Conservation (phyloP, 2,888 invertebrate species). For the Chloroclysta siterata region DNA sequence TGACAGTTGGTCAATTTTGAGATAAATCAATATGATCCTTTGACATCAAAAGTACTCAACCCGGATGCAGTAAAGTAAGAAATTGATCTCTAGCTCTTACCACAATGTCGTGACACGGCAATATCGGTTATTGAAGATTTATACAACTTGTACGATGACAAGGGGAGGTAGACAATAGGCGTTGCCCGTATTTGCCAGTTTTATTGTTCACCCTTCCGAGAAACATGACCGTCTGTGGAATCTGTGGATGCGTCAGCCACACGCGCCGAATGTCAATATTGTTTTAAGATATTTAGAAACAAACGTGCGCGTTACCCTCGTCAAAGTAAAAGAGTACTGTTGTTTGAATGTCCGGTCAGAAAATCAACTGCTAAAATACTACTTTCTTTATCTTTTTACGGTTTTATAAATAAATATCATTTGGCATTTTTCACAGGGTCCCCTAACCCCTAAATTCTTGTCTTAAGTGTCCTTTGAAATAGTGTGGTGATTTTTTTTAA, state of each 20-base stretch:
- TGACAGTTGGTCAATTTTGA: too few species aligned
- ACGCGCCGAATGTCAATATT: slow-evolving; percentile 27
- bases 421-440: too few species aligned
- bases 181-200: slow-evolving; percentile 47
- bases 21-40: too few species aligned
- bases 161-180: slow-evolving; percentile 46
- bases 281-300: not conserved
- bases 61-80: not conserved
- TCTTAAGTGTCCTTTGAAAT: too few species aligned
- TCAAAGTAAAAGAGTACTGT: slow-evolving; percentile 3
- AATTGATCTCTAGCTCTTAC: slow-evolving; percentile 22
- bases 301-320: not conserved
- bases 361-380: not conserved
- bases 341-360: not conserved
- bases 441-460: too few species aligned
- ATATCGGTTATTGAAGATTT: slow-evolving; percentile 50
- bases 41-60: too few species aligned
- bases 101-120: slow-evolving; percentile 44
- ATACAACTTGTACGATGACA: slow-evolving; percentile 45
- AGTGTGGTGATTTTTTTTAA: too few species aligned
- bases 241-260: slow-evolving; percentile 41
- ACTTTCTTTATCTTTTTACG: too few species aligned
- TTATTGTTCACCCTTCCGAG: slow-evolving; percentile 53
- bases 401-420: too few species aligned
- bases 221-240: slow-evolving; percentile 39